These are phyloP conservation scores for Patella depressa DNA, from an alignment of 2,888 invertebrate species.

Conservation along the genomic window DNA sequence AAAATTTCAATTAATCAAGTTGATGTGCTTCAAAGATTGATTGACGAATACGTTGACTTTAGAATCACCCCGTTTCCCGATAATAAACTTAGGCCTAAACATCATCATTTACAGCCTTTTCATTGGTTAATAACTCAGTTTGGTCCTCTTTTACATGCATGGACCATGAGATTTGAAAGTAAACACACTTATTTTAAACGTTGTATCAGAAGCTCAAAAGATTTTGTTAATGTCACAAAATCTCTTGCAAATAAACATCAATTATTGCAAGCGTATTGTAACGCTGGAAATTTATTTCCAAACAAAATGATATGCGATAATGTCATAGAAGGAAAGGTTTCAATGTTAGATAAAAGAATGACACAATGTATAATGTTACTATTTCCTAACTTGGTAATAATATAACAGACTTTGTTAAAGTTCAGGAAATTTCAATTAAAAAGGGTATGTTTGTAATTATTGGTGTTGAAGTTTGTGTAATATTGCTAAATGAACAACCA, in stretches of 20 bases:
- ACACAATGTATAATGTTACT: too few relatives aligned
- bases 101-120: background rate
- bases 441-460: background rate
- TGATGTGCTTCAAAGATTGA: background rate
- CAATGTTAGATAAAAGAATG: too few relatives aligned
- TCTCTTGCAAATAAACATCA: constrained; percentile 4
- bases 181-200: constrained; percentile 2
- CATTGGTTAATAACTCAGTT: constrained; percentile 1
- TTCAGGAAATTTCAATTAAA: background rate
- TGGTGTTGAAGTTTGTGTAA: background rate
- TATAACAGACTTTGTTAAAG: background rate
- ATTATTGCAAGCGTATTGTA: background rate
- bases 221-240: constrained; percentile 1
- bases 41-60: background rate
- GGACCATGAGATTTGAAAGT: constrained; percentile 6
- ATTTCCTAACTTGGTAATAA: background rate
- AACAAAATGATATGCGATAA: too few relatives aligned
- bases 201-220: constrained; percentile 7
- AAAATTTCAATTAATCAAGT: too few relatives aligned
- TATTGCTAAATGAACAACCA: background rate
- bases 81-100: constrained; percentile 1
- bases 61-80: background rate
- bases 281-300: background rate
- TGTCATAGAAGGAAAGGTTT: too few relatives aligned
- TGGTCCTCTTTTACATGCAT: background rate